Base-by-base conservation (phyloP, 2,113 vertebrate species). In the Python bivittatus region DNA sequence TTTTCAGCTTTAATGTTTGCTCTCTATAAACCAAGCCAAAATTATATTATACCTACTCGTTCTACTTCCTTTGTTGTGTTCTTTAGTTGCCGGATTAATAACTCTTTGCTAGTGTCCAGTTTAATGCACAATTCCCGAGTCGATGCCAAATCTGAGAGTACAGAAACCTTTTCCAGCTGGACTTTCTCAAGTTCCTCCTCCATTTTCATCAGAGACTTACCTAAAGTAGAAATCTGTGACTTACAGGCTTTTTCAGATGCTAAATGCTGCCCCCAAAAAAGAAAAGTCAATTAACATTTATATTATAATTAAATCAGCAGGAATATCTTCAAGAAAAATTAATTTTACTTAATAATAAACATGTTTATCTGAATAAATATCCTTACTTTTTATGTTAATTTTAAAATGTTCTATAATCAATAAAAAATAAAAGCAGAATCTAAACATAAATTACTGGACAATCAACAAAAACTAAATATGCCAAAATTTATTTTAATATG, bases 61-160 rank as follows among this genome's bases (percentile, higher is more conserved):
- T 97, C 95, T 93, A 97, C 96, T 94, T 97, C 97, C 91, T 97
- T 96, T 92, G 96, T 96, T 96, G 96, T 96, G 83, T 93, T 97
- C 95, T 94, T 92, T 84, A 97, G 94, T 93, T 97, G 96, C 53
- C 95, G 94, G 93, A 94, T 96, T 95, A 98, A 97, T 90, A 33
- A 2, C 87, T 98, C 97, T 97, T 98, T 98, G 95, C 96, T 96
- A 91, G 96, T 95, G 88, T 98, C 97, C 89, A 98, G 95, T 96
- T 98, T 98, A 96, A 98, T 94, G 54, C 97, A 98, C 91, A 98
- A 97, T 86, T 98, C 97, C 38, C 97, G 95, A 44, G 97, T 96
- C 88, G 97, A 97, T 92, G 97, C 96, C 93, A 98, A 95, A 94
- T 98, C 97, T 92, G 94, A 93, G 93, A 98, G 95, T 58, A 97